Conservation (phyloP, 2,113 vertebrate species). For the Tupaia chinensis region DNA sequence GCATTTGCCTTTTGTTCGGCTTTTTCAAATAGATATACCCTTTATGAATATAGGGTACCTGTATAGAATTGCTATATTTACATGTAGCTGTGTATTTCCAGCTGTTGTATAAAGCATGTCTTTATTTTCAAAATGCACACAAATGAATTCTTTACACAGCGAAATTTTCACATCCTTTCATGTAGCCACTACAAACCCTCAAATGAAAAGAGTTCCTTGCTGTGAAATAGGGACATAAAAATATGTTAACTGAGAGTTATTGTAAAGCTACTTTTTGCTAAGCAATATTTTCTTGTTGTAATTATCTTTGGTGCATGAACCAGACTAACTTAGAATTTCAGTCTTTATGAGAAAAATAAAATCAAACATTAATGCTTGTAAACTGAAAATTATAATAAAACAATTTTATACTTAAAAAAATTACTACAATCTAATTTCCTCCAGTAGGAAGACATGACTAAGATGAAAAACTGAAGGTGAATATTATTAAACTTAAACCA, state of each 20-base stretch:
- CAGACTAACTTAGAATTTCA: conserved; percentile 52
- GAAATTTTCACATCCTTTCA: background rate
- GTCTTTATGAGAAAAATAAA: conserved; percentile 68
- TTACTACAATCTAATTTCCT: conserved; percentile 65
- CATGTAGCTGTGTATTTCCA: background rate
- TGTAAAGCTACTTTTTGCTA: conserved; percentile 17
- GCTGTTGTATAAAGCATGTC: background rate
- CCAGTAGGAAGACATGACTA: conserved; percentile 9
- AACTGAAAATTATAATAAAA: conserved; percentile 53
- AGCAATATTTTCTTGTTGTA: conserved; percentile 67
- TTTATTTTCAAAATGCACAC: background rate
- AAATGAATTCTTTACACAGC: conserved; percentile 31
- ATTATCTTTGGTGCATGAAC: conserved; percentile 58
- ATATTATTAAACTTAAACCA: conserved; percentile 63
- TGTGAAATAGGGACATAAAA: conserved; percentile 55
- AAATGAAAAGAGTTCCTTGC: conserved; percentile 33
- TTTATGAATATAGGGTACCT: background rate
- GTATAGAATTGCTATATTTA: conserved; percentile 26
- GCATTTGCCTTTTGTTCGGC: background rate
- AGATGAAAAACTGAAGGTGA: background rate
- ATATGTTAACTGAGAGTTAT: conserved; percentile 57
- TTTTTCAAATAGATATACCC: conserved; percentile 20
- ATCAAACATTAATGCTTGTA: conserved; percentile 61
- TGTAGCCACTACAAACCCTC: conserved; percentile 12
- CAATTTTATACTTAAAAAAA: conserved; percentile 65